phyloP scores from a whole-genome alignment of 2,888 invertebrate genomes.

The Lutraria lutraria region DNA sequence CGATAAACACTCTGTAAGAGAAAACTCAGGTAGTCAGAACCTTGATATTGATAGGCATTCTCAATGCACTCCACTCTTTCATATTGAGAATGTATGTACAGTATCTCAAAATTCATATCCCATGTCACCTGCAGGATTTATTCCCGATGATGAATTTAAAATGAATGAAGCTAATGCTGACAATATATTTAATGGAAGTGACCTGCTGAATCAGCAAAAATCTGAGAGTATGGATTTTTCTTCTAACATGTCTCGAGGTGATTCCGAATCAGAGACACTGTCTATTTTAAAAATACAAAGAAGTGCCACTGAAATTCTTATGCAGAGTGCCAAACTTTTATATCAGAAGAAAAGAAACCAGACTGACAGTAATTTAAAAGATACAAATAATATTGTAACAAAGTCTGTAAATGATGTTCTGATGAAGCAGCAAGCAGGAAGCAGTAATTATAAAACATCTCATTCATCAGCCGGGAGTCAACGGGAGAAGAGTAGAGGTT shows the following conservation, averaged over 20 bases:
- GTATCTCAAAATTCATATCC: conserved; percentile 28
- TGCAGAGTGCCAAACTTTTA: conserved; percentile 52
- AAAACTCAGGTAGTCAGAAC: not conserved
- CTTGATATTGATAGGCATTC: not conserved
- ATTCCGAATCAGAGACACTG: not conserved
- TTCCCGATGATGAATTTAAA: not conserved
- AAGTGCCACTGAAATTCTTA: conserved; percentile 59
- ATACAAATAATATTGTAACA: not conserved
- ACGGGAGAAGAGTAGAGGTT: conserved; percentile 1
- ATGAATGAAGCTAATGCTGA: not conserved
- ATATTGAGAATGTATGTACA: conserved; percentile 39
- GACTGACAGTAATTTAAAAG: not conserved
- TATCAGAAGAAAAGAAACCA: conserved; percentile 15
- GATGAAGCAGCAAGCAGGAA: conserved; percentile 6
- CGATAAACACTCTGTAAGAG: not conserved
- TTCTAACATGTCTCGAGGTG: not conserved
- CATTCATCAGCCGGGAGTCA: not conserved
- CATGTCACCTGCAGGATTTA: conserved; percentile 26
- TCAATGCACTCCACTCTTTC: conserved; percentile 1
- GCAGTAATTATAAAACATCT: not conserved
- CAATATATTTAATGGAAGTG: not conserved
- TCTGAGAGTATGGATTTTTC: not conserved
- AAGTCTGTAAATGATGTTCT: conserved; percentile 39
- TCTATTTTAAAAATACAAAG: conserved; percentile 45
- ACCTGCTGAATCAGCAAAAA: not conserved